Conservation (phyloP, 2,113 vertebrate species). For the Centropus unirufus region DNA sequence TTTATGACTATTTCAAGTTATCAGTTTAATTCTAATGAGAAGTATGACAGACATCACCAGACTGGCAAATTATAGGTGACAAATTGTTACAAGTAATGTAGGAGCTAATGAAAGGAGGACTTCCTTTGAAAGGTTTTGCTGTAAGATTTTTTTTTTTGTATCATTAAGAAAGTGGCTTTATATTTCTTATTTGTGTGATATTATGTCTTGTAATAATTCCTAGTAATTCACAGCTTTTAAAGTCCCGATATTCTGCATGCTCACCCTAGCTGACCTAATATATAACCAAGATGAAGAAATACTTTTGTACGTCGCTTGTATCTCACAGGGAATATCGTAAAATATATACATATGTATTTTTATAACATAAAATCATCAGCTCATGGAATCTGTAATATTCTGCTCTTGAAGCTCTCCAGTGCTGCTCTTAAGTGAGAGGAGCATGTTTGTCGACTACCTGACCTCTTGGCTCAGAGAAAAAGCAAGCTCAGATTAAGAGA, state of each 20-base stretch:
- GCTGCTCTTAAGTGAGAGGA: neutral
- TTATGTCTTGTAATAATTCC: neutral
- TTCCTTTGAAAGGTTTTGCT: neutral
- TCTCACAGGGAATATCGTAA: neutral
- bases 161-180: neutral
- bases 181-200: neutral
- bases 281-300: neutral
- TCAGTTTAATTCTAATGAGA: neutral
- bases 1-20: neutral
- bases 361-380: neutral
- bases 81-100: neutral
- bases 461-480: neutral
- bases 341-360: neutral
- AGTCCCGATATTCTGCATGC: neutral
- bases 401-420: neutral
- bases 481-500: neutral
- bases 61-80: neutral
- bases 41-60: neutral
- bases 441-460: neutral
- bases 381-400: neutral
- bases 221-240: neutral
- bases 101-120: neutral
- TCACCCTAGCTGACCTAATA: neutral
- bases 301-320: neutral
- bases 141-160: neutral